A percentile compares a stretch with the other conserved stretches of the same genome.
Conservation (phyloP, 1,140 invertebrate genomes). For the Drosophila neocordata region DNA sequence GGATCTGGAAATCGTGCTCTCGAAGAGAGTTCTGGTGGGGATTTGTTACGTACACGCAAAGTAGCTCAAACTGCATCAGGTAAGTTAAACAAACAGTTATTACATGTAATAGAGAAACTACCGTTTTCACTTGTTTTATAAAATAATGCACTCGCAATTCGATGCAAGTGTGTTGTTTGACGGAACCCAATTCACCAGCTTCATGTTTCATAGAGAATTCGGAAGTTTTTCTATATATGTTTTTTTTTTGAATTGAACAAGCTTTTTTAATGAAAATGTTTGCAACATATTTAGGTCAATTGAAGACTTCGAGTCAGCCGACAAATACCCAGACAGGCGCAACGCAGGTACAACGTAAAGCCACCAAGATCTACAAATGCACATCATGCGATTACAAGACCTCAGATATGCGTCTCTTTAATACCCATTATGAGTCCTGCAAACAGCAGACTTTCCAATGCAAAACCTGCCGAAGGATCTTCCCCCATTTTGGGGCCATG, state of each 20-base stretch:
- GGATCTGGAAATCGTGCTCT: constrained; percentile 54
- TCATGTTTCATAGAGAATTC: too few relatives aligned
- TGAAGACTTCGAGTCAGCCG: constrained; percentile 45
- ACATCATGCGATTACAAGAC: constrained; percentile 82
- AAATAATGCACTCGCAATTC: too few relatives aligned
- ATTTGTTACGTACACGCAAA: constrained; percentile 60
- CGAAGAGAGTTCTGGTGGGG: constrained; percentile 51
- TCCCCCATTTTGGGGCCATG: constrained; percentile 77
- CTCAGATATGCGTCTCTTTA: constrained; percentile 80
- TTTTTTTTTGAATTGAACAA: neutral
- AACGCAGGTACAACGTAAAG: constrained; percentile 71
- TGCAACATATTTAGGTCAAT: constrained; percentile 23
- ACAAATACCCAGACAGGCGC: constrained; percentile 48
- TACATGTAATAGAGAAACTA: too few relatives aligned
- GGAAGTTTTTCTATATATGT: too few relatives aligned
- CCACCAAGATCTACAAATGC: constrained; percentile 82
- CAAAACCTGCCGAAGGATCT: constrained; percentile 81
- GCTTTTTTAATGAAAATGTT: neutral
- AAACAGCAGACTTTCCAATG: constrained; percentile 82
- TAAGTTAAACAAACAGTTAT: constrained; percentile 13
- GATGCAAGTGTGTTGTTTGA: too few relatives aligned
- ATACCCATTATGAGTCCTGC: constrained; percentile 81
- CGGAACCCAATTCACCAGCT: too few relatives aligned
- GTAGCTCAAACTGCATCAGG: constrained; percentile 56
- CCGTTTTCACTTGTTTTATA: too few relatives aligned